These are phyloP conservation scores for Hypomecis punctinalis DNA, from an alignment of 2,888 invertebrate genomes.

Conservation along the genomic window DNA sequence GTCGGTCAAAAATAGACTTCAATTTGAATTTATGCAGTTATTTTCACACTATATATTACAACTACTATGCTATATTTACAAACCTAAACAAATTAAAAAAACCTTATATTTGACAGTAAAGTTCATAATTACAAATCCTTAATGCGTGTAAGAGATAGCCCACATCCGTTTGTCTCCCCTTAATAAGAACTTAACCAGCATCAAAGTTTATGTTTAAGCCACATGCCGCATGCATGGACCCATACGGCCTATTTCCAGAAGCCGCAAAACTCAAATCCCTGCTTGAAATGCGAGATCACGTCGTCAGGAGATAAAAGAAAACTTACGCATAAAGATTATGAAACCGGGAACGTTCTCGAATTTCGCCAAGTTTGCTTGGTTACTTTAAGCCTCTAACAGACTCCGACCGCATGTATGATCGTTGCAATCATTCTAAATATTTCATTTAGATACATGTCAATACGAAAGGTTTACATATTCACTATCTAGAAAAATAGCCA, in stretches of 20 bases:
- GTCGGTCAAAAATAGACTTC: no score
- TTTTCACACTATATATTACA: no score
- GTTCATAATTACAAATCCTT: no score
- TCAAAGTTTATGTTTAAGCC: conserved; percentile 52
- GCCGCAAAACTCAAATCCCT: conserved; percentile 36
- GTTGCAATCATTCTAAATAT: neutral
- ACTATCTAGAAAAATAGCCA: no score
- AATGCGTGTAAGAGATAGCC: no score
- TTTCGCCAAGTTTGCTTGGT: conserved; percentile 31
- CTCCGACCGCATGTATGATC: neutral
- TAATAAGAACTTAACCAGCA: conserved; percentile 37
- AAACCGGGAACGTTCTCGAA: conserved; percentile 22
- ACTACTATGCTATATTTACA: no score
- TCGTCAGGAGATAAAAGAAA: conserved; percentile 36
- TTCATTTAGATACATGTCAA: no score
- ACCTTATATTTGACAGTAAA: no score
- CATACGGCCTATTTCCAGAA: conserved; percentile 33
- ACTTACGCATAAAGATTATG: conserved; percentile 38
- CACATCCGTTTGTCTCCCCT: no score
- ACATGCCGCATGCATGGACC: conserved; percentile 42
- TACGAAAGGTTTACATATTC: no score
- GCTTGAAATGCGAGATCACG: conserved; percentile 40
- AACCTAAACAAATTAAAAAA: no score
- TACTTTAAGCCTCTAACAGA: neutral
- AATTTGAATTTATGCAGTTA: no score